Evolutionary conservation across 92 coral and sea anemone genomes (phyloP), one percentile per base, ranked within the genome.

Genomic region (Paragorgia papillata): DNA sequence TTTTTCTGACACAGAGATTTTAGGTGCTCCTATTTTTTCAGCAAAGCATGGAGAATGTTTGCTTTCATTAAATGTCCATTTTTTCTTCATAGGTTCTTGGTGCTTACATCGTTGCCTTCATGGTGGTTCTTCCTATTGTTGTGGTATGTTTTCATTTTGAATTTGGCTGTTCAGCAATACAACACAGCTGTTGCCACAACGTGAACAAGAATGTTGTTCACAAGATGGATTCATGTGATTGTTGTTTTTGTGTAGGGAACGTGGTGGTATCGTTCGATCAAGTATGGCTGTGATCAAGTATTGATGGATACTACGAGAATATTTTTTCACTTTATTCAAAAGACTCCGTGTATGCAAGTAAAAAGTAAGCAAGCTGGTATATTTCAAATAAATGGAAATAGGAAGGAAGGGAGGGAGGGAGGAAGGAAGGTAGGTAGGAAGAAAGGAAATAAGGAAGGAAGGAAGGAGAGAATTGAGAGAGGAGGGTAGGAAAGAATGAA

Each of bases 241-340:
- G n/a, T n/a, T n/a, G n/a, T n/a, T 67, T 67, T 9, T 31, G 2
- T 67, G 24, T 7, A 93, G 97, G 97, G 97, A 17, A 93, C 97
- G 2, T 93, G 97, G 97, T 93, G 97, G 97, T 93, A 93, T 80
- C 87, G 85, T 76, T 93, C 97, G 0, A 93, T 93, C 29, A 96
- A 93, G 75, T 93, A 93, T 84, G 91, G 97, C 69, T 90, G 96
- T 62, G 97, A 93, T 51, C 97, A 93, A 70, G 91, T 93, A 34
- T 64, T 93, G n/a, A 83, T 94, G 76, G 94, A 94, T 60, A 90
- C 97, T 17, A 79, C 92, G 21, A 92, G 86, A 69, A 66, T 94
- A 3, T 94, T 90, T 50, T 90, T 74, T 58, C 88, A 94, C 84
- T 94, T 86, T 70, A 90, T 94, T 82, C 91, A 89, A 76, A 94